Evolutionary conservation across 1,140 invertebrate species (phyloP).

Genomic region (Agrilus planipennis): DNA sequence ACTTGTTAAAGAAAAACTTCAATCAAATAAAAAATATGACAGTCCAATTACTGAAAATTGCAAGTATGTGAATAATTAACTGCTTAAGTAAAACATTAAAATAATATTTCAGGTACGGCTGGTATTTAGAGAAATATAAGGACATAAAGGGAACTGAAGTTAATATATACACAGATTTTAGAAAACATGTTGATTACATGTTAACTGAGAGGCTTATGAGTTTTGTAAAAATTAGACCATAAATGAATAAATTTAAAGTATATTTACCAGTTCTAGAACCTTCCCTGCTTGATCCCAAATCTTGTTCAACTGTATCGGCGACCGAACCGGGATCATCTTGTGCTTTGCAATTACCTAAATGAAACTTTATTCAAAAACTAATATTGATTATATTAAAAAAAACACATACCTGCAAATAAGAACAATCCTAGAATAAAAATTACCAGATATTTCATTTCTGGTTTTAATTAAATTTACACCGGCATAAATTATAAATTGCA

Average conservation of each 20-base stretch:
- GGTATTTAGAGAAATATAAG: slow-evolving; percentile 24
- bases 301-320: slow-evolving; percentile 49
- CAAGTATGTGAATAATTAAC: slow-evolving; percentile 17
- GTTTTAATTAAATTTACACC: too few relatives aligned
- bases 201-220: slow-evolving; percentile 32
- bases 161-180: slow-evolving; percentile 21
- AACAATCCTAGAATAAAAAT: slow-evolving; percentile 37
- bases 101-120: slow-evolving; percentile 31
- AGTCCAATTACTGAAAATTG: slow-evolving; percentile 31
- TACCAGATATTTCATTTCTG: slow-evolving; percentile 45
- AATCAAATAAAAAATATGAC: slow-evolving; percentile 16
- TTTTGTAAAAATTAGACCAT: slow-evolving; percentile 29
- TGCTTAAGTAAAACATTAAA: slow-evolving; percentile 7
- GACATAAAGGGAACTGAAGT: not conserved
- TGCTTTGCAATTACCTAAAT: slow-evolving; percentile 20
- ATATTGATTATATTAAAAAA: slow-evolving; percentile 1
- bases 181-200: slow-evolving; percentile 26
- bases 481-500: too few relatives aligned
- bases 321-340: slow-evolving; percentile 34
- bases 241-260: slow-evolving; percentile 14
- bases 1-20: too few relatives aligned
- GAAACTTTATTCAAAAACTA: slow-evolving; percentile 17
- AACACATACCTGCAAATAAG: slow-evolving; percentile 40
- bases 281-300: slow-evolving; percentile 68
- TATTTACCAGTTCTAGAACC: slow-evolving; percentile 68